Base-by-base conservation (phyloP, 2,113 vertebrate genomes). In the Ochotona curzoniae region DNA sequence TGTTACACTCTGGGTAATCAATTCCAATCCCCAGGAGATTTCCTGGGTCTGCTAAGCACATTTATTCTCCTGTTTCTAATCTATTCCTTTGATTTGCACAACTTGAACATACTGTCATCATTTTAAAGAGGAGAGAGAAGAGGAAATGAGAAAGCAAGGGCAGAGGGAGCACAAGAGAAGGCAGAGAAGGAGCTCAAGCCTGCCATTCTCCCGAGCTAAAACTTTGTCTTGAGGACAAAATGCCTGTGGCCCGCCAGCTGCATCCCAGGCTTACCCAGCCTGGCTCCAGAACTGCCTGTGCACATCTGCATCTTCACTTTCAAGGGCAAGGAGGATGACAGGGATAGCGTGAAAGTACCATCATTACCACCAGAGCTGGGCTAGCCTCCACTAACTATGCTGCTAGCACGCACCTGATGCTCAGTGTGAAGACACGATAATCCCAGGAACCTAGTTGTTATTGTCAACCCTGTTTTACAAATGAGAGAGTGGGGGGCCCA, bases 31-130 rank as follows among this genome's bases (percentile, higher is more conserved):
- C 83, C 92, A 94, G 87, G 95, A 96, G 81, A 75, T 86, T 96
- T 75, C 93, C 57, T 4, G 82, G 51, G 94, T 90, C 91, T 93
- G 38, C 93, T 96, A 96, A 89, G 51, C 86, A 75, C 69, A 88
- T 51, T 90, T 18, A 70, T 90, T 92, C 87, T 85, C 82, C 38
- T 74, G 64, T 85, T 96, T 94, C 78, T 94, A 93, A 95, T 66
- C 51, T 94, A 49, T 86, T 92, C 84, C 89, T 96, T 90, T 96
- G 96, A 97, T 96, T 93, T 96, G 76, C 91, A 92, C 83, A 89
- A 95, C 83, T 92, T 84, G 87, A 95, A 95, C 91, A 89, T 54
- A 60, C 76, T 76, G 83, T 81, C 95, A 82, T 94, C 89, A 75
- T 94, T 95, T 91, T 87, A 88, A 85, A 76, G 67, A 84, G 70